A percentile compares a stretch with the other conserved stretches of the same genome.
Evolutionary conservation across 2,888 invertebrate species (phyloP).

Genomic region (Endotricha flammealis): DNA sequence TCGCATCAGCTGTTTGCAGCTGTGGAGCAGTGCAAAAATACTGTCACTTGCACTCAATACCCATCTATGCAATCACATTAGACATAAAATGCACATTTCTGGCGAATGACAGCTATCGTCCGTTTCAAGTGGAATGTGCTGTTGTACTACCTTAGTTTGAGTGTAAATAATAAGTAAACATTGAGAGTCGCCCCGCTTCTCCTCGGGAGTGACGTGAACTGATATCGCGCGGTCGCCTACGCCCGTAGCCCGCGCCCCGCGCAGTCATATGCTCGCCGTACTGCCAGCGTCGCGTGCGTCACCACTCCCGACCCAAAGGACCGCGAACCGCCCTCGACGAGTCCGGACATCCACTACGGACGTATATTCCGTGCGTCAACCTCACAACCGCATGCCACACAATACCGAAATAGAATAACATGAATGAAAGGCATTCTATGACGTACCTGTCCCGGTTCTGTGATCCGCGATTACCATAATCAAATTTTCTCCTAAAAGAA

Average conservation of each 20-base stretch:
- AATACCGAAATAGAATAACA: constrained; percentile 49
- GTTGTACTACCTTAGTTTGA: constrained; percentile 60
- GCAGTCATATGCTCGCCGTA: constrained; percentile 48
- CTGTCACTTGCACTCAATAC: constrained; percentile 46
- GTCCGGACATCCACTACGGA: constrained; percentile 27
- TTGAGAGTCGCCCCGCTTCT: constrained; percentile 54
- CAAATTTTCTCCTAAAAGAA: constrained; percentile 79
- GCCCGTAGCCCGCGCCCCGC: constrained; percentile 46
- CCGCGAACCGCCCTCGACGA: constrained; percentile 30
- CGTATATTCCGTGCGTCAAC: constrained; percentile 47
- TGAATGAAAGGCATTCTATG: constrained; percentile 55
- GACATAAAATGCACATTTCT: constrained; percentile 65
- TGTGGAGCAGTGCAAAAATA: constrained; percentile 39
- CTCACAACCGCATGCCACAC: constrained; percentile 35
- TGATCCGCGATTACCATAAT: constrained; percentile 55
- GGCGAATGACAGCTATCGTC: constrained; percentile 37
- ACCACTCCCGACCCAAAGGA: constrained; percentile 36
- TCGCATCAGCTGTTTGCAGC: constrained; percentile 55
- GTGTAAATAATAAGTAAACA: constrained; percentile 69
- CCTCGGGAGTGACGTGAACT: constrained; percentile 53
- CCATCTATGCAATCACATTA: constrained; percentile 49
- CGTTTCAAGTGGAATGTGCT: constrained; percentile 67
- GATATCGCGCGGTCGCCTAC: constrained; percentile 37
- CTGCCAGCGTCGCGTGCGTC: constrained; percentile 54
- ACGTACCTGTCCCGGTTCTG: constrained; percentile 73